Conservation (phyloP, 2,797 vertebrate species). For the Stomatorhinus walkeri region DNA sequence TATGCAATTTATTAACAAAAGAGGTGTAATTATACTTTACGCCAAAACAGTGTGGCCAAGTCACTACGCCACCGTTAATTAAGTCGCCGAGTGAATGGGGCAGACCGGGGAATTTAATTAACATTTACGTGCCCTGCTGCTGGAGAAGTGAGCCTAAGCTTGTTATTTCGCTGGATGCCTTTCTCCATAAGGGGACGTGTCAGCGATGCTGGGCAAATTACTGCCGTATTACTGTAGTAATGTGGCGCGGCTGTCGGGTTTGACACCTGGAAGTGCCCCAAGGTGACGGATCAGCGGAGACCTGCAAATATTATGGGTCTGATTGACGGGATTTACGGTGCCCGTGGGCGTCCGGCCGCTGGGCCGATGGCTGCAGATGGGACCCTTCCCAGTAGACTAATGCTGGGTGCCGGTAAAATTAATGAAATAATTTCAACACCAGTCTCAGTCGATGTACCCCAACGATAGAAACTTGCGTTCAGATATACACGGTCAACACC, state of each 20-base stretch:
- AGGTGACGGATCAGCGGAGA: neutral
- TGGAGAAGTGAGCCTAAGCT: constrained; percentile 12
- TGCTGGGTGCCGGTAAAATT: neutral
- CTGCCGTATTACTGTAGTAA: constrained; percentile 29
- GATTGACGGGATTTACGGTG: neutral
- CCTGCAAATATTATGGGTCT: neutral
- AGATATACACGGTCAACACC: neutral
- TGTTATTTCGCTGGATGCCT: neutral
- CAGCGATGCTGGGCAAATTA: constrained; percentile 41
- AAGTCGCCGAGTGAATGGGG: neutral
- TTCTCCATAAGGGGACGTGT: constrained; percentile 37
- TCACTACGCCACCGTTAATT: constrained; percentile 9
- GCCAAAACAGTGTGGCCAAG: neutral
- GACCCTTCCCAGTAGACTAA: neutral
- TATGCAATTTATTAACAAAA: constrained; percentile 14
- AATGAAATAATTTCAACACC: neutral
- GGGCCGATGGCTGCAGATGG: neutral
- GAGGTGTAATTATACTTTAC: constrained; percentile 1
- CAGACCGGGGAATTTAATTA: neutral
- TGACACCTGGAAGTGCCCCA: neutral
- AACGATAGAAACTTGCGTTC: neutral
- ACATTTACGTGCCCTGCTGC: neutral
- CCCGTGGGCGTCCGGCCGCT: neutral
- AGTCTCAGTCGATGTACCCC: neutral
- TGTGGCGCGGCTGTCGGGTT: constrained; percentile 5